Evolutionary conservation across 2,113 vertebrate species (phyloP).

Genomic region (Elanoides forficatus): DNA sequence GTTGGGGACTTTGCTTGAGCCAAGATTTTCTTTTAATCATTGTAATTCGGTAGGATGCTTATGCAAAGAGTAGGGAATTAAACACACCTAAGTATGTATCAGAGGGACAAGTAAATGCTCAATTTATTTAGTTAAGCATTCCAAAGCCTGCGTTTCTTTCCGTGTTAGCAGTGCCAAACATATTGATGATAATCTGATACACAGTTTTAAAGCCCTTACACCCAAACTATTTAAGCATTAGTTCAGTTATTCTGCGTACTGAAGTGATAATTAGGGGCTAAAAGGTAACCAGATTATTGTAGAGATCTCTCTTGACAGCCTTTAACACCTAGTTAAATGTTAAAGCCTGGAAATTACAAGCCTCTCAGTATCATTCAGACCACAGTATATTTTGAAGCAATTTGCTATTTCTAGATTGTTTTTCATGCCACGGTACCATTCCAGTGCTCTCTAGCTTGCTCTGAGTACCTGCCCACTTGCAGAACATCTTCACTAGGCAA

Average conservation of each 20-base stretch:
- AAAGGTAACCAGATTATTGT: neutral
- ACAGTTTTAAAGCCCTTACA: neutral
- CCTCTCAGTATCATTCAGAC: neutral
- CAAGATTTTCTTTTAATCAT: neutral
- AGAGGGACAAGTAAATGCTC: neutral
- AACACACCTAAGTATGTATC: neutral
- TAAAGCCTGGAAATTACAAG: neutral
- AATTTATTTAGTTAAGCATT: neutral
- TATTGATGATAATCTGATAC: neutral
- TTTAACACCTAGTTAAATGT: neutral
- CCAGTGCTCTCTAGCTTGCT: neutral
- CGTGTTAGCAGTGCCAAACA: neutral
- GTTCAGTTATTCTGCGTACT: neutral
- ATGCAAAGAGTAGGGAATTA: neutral
- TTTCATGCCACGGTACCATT: neutral
- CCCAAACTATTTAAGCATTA: neutral
- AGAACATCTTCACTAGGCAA: neutral
- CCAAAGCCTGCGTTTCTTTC: neutral
- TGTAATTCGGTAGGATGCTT: neutral
- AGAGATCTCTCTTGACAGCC: neutral
- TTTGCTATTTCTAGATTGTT: neutral
- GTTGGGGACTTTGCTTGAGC: neutral
- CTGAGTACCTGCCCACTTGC: neutral
- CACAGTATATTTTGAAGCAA: neutral
- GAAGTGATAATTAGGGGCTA: neutral